Evolutionary conservation across 2,113 vertebrate genomes (phyloP).

Genomic region (Amia ocellicauda): DNA sequence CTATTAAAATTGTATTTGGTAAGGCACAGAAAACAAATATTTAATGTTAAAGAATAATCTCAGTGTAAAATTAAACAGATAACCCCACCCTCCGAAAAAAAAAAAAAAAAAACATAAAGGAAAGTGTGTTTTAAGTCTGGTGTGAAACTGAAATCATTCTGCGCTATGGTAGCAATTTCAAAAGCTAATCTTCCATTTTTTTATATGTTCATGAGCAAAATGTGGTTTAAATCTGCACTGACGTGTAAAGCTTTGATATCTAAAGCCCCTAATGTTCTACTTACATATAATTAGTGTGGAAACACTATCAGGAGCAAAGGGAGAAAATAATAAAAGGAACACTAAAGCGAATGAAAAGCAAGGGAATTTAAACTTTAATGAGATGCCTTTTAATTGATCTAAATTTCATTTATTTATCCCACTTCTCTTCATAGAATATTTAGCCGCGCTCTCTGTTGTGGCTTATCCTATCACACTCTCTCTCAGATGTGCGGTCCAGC

Average conservation of each 20-base stretch:
- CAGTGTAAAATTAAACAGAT: too few species aligned
- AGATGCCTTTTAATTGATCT: slow-evolving; percentile 8
- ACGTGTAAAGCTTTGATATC: neutral
- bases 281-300: slow-evolving; percentile 13
- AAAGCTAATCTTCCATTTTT: too few species aligned
- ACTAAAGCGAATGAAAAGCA: slow-evolving; percentile 16
- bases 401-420: slow-evolving; percentile 9
- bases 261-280: slow-evolving; percentile 7
- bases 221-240: neutral
- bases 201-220: too few species aligned
- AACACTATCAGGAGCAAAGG: slow-evolving; percentile 17
- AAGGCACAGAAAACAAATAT: too few species aligned
- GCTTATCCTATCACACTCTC: slow-evolving; percentile 3
- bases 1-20: too few species aligned
- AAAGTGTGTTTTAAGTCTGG: too few species aligned
- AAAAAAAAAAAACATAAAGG: too few species aligned
- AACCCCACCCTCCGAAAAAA: too few species aligned
- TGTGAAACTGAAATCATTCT: too few species aligned
- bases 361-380: slow-evolving; percentile 19
- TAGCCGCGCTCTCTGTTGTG: neutral
- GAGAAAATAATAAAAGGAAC: slow-evolving; percentile 8
- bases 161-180: too few species aligned
- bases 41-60: too few species aligned
- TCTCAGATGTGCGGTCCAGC: slow-evolving; percentile 12
- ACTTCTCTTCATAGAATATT: neutral